Evolutionary conservation across 2,888 invertebrate genomes (phyloP), one percentile per base, ranked within the genome.

Genomic region (Euplexia lucipara): DNA sequence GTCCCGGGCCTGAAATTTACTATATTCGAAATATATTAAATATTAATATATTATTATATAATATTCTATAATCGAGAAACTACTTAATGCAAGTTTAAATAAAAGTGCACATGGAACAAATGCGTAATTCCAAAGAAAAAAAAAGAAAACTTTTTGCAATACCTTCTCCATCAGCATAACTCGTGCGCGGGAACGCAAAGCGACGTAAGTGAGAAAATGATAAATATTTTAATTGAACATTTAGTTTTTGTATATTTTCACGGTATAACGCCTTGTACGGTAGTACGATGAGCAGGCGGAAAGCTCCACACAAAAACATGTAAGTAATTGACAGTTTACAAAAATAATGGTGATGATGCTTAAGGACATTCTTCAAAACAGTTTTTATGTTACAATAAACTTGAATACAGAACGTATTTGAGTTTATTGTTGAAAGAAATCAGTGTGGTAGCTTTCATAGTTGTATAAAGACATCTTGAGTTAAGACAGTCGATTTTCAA

Each of bases 151-250:
- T 12, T 48, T 37, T 47, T 52, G 20, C 41, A 35, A 8, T 22
- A 62, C 35, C 34, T 48, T 42, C 56, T 53, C 26, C 37, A 4
- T 22, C 37, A 53, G 35, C 59, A 83, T 79, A 81, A 66, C 80
- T 82, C 70, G 66, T 57, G 67, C 49, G 76, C 68, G 44, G 72
- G 70, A 74, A 73, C 58, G 72, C 74, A 75, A 74, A 79, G 71
- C 63, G 67, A 56, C 62, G 71, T 70, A 83, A 78, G 74, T 79
- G 81, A 76, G 79, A 79, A 81, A 82, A 83, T 83, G 78, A 78
- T 65, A 81, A 80, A 82, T 80, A 83, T 85, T 82, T 84, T 81
- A 85, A 84, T 85, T 84, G 75, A 85, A 70, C 66, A 47, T 64
- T 54, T 44, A 45, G 58, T 84, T 84, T 81, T 83, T 84, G 63